phyloP scores from a whole-genome alignment of 2,113 vertebrate genomes.

The Oryzias curvinotus region DNA sequence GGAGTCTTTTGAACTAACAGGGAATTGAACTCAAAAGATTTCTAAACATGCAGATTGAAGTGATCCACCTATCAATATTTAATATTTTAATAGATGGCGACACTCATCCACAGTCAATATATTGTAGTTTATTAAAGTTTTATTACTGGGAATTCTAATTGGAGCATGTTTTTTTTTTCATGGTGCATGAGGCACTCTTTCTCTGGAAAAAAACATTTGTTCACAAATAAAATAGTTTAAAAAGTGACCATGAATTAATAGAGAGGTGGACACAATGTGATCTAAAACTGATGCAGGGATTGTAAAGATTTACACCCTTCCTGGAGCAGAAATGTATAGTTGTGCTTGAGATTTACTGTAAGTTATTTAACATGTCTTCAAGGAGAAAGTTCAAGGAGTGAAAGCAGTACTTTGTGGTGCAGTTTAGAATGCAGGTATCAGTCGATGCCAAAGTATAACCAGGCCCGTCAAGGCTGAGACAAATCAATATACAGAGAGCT shows the following conservation, averaged over 20 bases:
- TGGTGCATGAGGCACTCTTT: too few relatives aligned
- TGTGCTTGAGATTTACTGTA: not conserved
- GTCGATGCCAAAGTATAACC: slow-evolving; percentile 20
- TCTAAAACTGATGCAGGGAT: slow-evolving; percentile 1
- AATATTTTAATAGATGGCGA: not conserved
- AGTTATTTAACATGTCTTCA: slow-evolving; percentile 9
- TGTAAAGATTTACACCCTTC: slow-evolving; percentile 2
- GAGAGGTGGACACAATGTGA: not conserved
- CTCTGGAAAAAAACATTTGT: too few relatives aligned
- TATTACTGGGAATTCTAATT: too few relatives aligned
- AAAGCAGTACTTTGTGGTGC: not conserved
- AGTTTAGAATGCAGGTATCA: slow-evolving; percentile 16
- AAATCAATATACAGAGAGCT: slow-evolving; percentile 17
- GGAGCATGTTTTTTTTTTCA: too few relatives aligned
- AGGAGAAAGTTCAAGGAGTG: slow-evolving; percentile 2
- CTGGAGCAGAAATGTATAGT: not conserved
- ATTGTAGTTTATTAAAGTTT: too few relatives aligned
- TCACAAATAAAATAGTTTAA: too few relatives aligned
- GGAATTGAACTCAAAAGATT: not conserved
- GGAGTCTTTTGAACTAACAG: not conserved
- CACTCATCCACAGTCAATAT: not conserved
- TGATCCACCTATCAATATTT: not conserved
- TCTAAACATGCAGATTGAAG: not conserved
- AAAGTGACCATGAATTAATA: too few relatives aligned
- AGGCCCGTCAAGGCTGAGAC: slow-evolving; percentile 15